Evolutionary conservation across 92 coral and sea anemone species (phyloP), one percentile per base, ranked within the genome.

Genomic region (Epizoanthus scotinus): DNA sequence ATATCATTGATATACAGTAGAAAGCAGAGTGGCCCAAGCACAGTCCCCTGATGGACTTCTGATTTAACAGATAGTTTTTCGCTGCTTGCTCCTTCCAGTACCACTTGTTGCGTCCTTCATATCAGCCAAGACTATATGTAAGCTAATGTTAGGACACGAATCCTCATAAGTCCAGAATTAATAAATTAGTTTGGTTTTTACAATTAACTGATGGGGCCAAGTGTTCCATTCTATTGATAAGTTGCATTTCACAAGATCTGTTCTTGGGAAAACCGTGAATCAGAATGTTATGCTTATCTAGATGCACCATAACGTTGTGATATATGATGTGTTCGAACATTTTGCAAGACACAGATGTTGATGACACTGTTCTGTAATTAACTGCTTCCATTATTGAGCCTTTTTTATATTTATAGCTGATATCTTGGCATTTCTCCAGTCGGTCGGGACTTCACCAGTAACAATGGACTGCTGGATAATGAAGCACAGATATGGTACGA

Each of bases 1-100:
- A 36, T 36, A 36, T 36, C 42, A 36, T 36, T 36, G 6, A 36
- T 36, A 7, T 36, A 36, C 5, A 36, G 42, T 7, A 36, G 6
- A 7, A 36, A 52, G 22, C 70, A 36, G 42, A 7, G 42, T 2
- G 42, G 42, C 2, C 2, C 42, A 2, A 86, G 38, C 1, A 73
- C 86, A 1, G 82, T 80, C 29, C 80, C 86, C 27, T 81, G 86
- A 0, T 86, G 86, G 49, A 75, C 86, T 68, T 84, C 83, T 13
- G 75, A 81, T 55, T 13, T 40, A 12, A 78, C 80, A 8, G n/a
- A 55, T 18, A 79, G 78, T 62, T 57, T 68, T 15, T 63, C 74
- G 64, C 22, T 72, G 22, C 31, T 49, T 6, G 31, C 47, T 42
- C 79, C 80, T 60, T 69, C 80, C 12, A 66, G 59, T 28, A 54